Conservation (phyloP, 2,888 invertebrate genomes). For the Melangyna quadrimaculata region DNA sequence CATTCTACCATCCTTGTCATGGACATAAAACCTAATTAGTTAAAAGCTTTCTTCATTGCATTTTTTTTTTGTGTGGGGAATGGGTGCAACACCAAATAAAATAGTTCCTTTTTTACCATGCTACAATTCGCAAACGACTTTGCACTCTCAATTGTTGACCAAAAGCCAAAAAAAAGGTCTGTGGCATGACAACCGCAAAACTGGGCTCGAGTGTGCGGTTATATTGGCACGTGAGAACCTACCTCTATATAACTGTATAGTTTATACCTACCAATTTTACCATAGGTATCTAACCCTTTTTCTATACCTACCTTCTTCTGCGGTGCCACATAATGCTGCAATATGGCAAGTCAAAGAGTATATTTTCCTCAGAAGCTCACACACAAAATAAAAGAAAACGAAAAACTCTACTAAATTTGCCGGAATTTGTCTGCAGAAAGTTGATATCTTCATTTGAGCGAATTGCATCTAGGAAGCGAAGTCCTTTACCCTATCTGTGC, state of each 20-base stretch:
- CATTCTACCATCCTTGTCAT: slow-evolving; percentile 5
- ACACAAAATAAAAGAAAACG: background rate
- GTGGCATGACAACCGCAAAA: slow-evolving; percentile 58
- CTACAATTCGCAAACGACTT: slow-evolving; percentile 63
- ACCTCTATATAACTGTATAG: background rate
- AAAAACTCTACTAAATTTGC: slow-evolving; percentile 56
- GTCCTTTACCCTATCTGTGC: slow-evolving; percentile 36
- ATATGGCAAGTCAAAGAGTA: slow-evolving; percentile 25
- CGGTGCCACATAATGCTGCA: slow-evolving; percentile 20
- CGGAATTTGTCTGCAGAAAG: slow-evolving; percentile 69
- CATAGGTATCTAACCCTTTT: background rate
- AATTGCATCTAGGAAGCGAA: slow-evolving; percentile 54
- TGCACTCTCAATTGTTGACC: slow-evolving; percentile 69
- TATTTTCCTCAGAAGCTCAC: background rate
- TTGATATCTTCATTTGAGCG: slow-evolving; percentile 70
- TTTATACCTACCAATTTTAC: background rate
- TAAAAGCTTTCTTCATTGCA: slow-evolving; percentile 67
- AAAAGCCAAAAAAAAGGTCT: slow-evolving; percentile 61
- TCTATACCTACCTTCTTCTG: slow-evolving; percentile 15
- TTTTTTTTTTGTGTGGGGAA: background rate
- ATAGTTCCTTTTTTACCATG: slow-evolving; percentile 10
- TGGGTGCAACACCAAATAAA: background rate
- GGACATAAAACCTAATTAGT: slow-evolving; percentile 65
- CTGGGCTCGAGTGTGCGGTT: slow-evolving; percentile 57
- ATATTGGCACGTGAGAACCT: slow-evolving; percentile 64